These are phyloP conservation scores for Macroramphosus scolopax DNA, from an alignment of 2,797 vertebrate genomes.

Conservation along the genomic window DNA sequence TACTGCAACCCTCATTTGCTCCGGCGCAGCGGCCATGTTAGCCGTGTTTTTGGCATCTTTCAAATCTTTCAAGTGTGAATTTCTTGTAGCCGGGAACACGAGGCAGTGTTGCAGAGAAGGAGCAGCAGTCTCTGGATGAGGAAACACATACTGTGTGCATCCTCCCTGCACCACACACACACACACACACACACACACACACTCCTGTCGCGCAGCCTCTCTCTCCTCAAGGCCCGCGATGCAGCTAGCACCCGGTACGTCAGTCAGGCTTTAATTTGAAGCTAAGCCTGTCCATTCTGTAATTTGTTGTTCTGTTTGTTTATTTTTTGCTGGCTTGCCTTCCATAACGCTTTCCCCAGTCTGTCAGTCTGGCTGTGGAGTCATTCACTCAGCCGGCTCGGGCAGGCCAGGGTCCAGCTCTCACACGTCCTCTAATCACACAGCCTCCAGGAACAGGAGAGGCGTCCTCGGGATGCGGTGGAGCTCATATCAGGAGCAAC, in stretches of 20 bases:
- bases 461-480: slow-evolving; percentile 34
- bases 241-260: slow-evolving; percentile 21
- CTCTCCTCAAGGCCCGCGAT: slow-evolving; percentile 16
- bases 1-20: slow-evolving; percentile 20
- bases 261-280: slow-evolving; percentile 59
- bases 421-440: slow-evolving; percentile 53
- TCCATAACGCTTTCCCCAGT: slow-evolving; percentile 13
- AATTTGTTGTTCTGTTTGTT: slow-evolving; percentile 49
- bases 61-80: slow-evolving; percentile 1
- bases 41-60: slow-evolving; percentile 2
- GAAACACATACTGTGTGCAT: slow-evolving; percentile 19
- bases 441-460: slow-evolving; percentile 35
- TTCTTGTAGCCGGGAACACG: slow-evolving; percentile 7
- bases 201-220: slow-evolving; percentile 25
- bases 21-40: slow-evolving; percentile 2
- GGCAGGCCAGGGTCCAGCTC: slow-evolving; percentile 31
- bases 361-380: slow-evolving; percentile 36
- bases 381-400: slow-evolving; percentile 23
- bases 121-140: slow-evolving; percentile 12
- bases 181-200: slow-evolving; percentile 5
- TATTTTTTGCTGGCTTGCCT: slow-evolving; percentile 35
- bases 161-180: slow-evolving; percentile 8
- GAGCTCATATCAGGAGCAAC: slow-evolving; percentile 41
- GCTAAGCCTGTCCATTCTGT: slow-evolving; percentile 47
- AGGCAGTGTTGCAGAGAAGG: slow-evolving; percentile 9